Base-by-base conservation (phyloP, 2,113 vertebrate genomes). In the Platysteira castanea region DNA sequence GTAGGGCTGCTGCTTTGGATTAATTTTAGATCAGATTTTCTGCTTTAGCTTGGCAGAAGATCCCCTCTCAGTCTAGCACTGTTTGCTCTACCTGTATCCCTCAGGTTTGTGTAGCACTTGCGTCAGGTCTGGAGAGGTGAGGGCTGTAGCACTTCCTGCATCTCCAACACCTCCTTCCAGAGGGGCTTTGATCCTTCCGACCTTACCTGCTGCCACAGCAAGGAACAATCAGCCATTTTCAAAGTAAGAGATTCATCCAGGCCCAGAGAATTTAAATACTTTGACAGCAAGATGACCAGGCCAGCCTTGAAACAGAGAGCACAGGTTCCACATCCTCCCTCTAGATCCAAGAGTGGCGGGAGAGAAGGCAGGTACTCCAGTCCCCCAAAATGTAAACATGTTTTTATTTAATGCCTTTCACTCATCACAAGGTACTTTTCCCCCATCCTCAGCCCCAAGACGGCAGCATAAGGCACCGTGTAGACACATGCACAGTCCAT, bases 381-480 rank as follows among this genome's bases (percentile, higher is more conserved):
- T 85, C 59, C 92, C 95, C 96, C 95, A 94, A 96, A 98, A 98
- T 98, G 98, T 98, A 98, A 98, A 98, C 98, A 94, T 95, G 96
- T 95, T 89, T 98, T 98, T 98, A 98, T 98, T 98, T 91, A 97
- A 98, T 96, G 98, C 97, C 98, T 98, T 97, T 98, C 91, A 96
- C 95, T 97, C 91, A 67, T 95, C 97, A 96, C 98, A 97, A 96
- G 95, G 97, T 95, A 97, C 94, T 91, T 84, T 79, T 65, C 3
- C 87, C 94, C 96, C 85, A 79, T 61, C 79, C 93, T 93, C 76
- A 79, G 35, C 96, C 93, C 87, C 94, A 92, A 97, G 97, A 97
- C 13, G 96, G 98, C 96, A 96, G 97, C 93, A n/a, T 97, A 97
- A 98, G 98, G 98, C 97, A 98, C 90, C 9, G 69, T 73, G 93